phyloP scores from a whole-genome alignment of 2,113 vertebrate species.

The Hucho hucho region DNA sequence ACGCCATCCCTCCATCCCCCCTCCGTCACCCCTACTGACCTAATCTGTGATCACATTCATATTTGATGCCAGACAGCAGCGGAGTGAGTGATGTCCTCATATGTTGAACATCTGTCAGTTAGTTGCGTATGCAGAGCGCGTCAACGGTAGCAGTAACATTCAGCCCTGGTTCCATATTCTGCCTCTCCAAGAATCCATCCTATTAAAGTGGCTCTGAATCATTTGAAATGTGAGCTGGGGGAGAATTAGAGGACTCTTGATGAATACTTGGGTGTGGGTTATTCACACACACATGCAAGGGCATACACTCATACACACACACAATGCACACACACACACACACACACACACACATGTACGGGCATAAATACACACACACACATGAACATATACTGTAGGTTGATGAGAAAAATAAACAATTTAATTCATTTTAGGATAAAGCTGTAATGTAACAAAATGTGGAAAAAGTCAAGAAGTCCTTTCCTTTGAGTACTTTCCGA shows the following conservation, averaged over 20 bases:
- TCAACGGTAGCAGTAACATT: constrained; percentile 44
- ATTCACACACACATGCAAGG: neutral
- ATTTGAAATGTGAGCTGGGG: constrained; percentile 71
- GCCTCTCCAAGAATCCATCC: constrained; percentile 65
- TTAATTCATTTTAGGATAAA: no score
- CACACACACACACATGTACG: constrained; percentile 19
- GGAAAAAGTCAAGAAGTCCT: no score
- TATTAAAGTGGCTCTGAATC: constrained; percentile 75
- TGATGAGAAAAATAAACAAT: no score
- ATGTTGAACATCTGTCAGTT: constrained; percentile 67
- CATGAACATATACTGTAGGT: neutral
- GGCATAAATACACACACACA: neutral
- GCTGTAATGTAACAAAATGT: no score
- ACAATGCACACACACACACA: neutral
- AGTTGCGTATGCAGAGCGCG: constrained; percentile 56
- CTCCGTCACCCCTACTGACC: constrained; percentile 42
- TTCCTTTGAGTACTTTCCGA: no score
- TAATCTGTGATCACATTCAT: constrained; percentile 60
- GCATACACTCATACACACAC: constrained; percentile 1
- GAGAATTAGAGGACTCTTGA: constrained; percentile 26
- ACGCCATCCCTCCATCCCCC: constrained; percentile 26
- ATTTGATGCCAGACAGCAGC: constrained; percentile 48
- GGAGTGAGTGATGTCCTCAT: constrained; percentile 67
- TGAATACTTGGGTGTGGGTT: constrained; percentile 48
- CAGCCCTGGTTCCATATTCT: constrained; percentile 56